Evolutionary conservation across 2,113 vertebrate genomes (phyloP), one percentile per base, ranked within the genome.

Genomic region (Gallinago jamesoni): DNA sequence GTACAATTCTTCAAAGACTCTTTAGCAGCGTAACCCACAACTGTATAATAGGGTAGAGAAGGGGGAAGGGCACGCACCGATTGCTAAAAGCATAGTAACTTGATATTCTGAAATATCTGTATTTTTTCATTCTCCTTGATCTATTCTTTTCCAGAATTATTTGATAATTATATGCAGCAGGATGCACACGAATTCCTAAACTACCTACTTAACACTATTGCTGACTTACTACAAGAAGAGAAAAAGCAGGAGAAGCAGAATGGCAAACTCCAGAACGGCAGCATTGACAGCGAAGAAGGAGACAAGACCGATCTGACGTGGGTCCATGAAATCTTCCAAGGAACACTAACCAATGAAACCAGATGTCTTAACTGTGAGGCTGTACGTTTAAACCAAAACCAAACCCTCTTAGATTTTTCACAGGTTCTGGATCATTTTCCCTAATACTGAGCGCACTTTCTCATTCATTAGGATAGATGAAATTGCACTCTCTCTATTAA

Each of bases 131-230:
- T 96, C 33, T 92, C 52, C 70, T 68, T 33, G 17, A 17, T 76
- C 68, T 94, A 48, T 85, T 92, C 47, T 62, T 90, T 93, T 89
- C 15, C 97, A 99, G 99, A 99, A 92, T 94, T 99, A 64, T 99
- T 99, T 96, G 99, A 99, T 95, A 99, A 99, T 98, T 99, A 99
- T 95, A 99, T 99, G 99, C 99, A 99, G 97, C 99, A 99, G 96
- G 99, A 99, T 72, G 99, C 99, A 30, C 99, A 99, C 5, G 99
- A 99, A 73, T 99, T 99, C 97, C 98, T 99, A 50, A 99, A 99
- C 98, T 99, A 99, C 98, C 98, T 99, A 94, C 98, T 99, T 93
- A 99, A 99, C 98, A 99, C 99, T 95, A 99, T 99, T 86, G 99
- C 98, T 17, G 99, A 99, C 97, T 97, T 99, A 41, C 98, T 99